Evolutionary conservation across 2,113 vertebrate genomes (phyloP).

Genomic region (Pelvicachromis taeniatus): DNA sequence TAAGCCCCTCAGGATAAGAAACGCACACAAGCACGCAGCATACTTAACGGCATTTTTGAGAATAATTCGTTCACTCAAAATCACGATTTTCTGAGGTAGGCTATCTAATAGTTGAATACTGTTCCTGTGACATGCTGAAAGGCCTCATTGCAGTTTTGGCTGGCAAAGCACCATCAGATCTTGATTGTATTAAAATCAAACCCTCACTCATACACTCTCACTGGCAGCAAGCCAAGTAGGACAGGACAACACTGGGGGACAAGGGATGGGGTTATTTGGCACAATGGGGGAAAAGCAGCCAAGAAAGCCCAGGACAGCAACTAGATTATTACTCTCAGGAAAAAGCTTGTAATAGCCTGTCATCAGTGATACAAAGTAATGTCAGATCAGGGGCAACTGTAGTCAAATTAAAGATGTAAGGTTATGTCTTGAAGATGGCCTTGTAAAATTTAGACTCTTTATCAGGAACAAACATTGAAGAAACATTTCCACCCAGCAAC

Average conservation of each 20-base stretch:
- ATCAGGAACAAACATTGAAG: neutral
- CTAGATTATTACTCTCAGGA: slow-evolving; percentile 10
- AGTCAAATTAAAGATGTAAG: slow-evolving; percentile 31
- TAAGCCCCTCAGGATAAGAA: slow-evolving; percentile 47
- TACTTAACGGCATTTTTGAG: neutral
- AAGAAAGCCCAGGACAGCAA: slow-evolving; percentile 13
- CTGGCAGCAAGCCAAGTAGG: slow-evolving; percentile 62
- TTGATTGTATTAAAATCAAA: slow-evolving; percentile 40
- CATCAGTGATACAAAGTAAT: neutral
- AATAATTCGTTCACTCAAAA: slow-evolving; percentile 2
- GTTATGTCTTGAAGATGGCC: slow-evolving; percentile 8
- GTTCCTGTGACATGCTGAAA: neutral
- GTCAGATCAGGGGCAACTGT: slow-evolving; percentile 19
- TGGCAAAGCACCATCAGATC: slow-evolving; percentile 10
- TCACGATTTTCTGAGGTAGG: neutral
- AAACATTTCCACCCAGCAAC: neutral
- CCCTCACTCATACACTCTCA: slow-evolving; percentile 25
- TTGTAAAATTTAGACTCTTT: neutral
- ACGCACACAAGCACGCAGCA: neutral
- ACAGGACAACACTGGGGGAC: slow-evolving; percentile 60
- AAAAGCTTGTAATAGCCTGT: slow-evolving; percentile 9
- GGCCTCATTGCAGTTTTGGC: neutral
- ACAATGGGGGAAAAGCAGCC: slow-evolving; percentile 28
- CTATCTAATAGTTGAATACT: neutral
- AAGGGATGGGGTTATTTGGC: slow-evolving; percentile 55